phyloP scores from a whole-genome alignment of 2,797 vertebrate species.

The Melopsittacus undulatus region DNA sequence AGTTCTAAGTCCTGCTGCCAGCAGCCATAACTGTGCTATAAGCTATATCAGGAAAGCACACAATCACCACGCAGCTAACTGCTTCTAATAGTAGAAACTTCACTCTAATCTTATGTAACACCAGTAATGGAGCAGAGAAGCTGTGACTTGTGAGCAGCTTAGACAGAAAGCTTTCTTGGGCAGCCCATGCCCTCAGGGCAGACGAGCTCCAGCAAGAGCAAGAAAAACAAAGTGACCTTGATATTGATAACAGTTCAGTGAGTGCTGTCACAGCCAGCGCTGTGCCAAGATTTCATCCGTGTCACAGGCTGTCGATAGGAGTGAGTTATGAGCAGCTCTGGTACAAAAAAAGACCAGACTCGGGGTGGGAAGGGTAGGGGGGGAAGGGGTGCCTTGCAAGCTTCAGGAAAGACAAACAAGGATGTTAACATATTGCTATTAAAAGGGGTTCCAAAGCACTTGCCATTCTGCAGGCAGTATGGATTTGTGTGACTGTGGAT shows the following conservation, averaged over 20 bases:
- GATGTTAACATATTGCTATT: slow-evolving; percentile 18
- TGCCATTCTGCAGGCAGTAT: slow-evolving; percentile 1
- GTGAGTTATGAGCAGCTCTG: not conserved
- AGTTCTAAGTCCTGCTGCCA: not conserved
- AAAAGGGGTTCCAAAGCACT: not conserved
- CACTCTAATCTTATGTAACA: not conserved
- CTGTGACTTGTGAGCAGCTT: not conserved
- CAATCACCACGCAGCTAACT: not conserved
- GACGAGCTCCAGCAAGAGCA: not conserved
- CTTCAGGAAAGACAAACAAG: slow-evolving; percentile 28
- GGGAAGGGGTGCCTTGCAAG: not conserved
- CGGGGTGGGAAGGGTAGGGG: fast-evolving
- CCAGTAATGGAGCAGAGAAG: not conserved
- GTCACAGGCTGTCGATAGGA: not conserved
- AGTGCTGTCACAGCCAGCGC: not conserved
- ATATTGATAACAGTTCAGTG: slow-evolving; percentile 16
- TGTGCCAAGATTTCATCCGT: not conserved
- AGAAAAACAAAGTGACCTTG: slow-evolving; percentile 52
- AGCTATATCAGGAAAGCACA: not conserved
- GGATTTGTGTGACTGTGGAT: slow-evolving; percentile 34
- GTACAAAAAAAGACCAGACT: not conserved
- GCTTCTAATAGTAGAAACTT: slow-evolving; percentile 45
- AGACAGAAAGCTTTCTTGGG: slow-evolving; percentile 1
- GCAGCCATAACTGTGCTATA: not conserved
- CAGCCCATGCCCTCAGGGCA: not conserved